Evolutionary conservation across 2,113 vertebrate species (phyloP).

Genomic region (Prunella fulvescens): DNA sequence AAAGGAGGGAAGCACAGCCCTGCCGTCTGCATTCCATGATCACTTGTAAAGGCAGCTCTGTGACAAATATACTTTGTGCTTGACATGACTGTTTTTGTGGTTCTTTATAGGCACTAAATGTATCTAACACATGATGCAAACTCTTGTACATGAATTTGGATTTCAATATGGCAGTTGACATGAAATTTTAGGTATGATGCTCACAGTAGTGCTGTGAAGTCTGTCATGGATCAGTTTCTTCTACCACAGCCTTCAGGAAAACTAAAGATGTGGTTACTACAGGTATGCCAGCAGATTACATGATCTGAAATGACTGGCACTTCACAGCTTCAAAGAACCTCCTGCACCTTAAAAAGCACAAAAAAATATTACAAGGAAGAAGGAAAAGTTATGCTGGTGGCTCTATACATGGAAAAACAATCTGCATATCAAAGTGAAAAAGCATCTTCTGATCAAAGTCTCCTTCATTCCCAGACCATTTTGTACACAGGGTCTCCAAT

Average conservation of each 20-base stretch:
- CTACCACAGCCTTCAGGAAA: background rate
- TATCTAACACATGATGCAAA: background rate
- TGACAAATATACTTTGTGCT: background rate
- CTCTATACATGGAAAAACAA: background rate
- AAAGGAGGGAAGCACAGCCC: background rate
- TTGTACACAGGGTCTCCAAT: slow-evolving; percentile 87
- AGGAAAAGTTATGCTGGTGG: background rate
- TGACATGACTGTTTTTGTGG: background rate
- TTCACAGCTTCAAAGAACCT: background rate
- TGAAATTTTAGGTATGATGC: background rate
- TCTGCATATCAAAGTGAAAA: background rate
- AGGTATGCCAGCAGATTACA: background rate
- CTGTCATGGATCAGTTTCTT: background rate
- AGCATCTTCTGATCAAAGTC: background rate
- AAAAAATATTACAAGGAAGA: background rate
- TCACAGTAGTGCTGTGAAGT: background rate
- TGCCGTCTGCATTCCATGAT: background rate
- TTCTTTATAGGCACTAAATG: background rate
- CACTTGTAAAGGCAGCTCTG: background rate
- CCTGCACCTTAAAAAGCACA: background rate
- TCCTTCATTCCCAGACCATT: slow-evolving; percentile 52
- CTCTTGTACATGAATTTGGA: background rate
- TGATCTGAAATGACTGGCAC: background rate
- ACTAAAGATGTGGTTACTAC: background rate
- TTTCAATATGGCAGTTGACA: rapidly evolving